Base-by-base conservation (phyloP, 2,888 invertebrate species). In the Hypomecis atomaria region DNA sequence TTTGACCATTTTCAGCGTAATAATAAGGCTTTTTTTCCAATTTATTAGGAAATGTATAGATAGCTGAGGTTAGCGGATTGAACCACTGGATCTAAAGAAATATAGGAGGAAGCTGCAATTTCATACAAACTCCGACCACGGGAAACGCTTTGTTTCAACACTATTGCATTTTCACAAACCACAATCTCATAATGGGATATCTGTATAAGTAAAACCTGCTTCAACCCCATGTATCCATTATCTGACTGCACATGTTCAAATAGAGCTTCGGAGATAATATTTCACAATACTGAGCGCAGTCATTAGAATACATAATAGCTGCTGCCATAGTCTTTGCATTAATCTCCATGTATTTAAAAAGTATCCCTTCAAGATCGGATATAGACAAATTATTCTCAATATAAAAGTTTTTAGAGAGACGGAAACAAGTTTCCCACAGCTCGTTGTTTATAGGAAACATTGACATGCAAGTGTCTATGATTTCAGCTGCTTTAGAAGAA, bases 271-370 rank as follows among this genome's bases (percentile, higher is more conserved):
- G 89, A 0, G 92, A 85, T 7, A 93, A 75, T 67, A 92, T 90
- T 70, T 92, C 84, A 61, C 85, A 88, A 69, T 92, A 93, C 61
- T 93, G 86, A 33, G 85, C 76, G 63, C 91, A 92, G 71, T 93
- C 92, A 38, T 86, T 88, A 0, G 92, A 91, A 69, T 86, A 92
- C 89, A 93, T 87, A 5, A 93, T 84, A 3, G 93, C 92, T 0
- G 88, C 87, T 0, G 91, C 91, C 90, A 92, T 89, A 0, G 90
- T 86, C 0, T 85, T 82, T 0, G 89, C 87, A 59, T 92, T 83
- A 0, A 89, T 86, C 65, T 93, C 89, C 88, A 94, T 93, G 61
- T 94, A 93, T 66, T 94, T 94, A 11, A 92, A 79, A 59, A 95
- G 84, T 4, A 95, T 88, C 4, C 82, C 83, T 79, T 95, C 95